Evolutionary conservation across 2,113 vertebrate species (phyloP), one percentile per base, ranked within the genome.

Genomic region (Sminthopsis crassicaudata): DNA sequence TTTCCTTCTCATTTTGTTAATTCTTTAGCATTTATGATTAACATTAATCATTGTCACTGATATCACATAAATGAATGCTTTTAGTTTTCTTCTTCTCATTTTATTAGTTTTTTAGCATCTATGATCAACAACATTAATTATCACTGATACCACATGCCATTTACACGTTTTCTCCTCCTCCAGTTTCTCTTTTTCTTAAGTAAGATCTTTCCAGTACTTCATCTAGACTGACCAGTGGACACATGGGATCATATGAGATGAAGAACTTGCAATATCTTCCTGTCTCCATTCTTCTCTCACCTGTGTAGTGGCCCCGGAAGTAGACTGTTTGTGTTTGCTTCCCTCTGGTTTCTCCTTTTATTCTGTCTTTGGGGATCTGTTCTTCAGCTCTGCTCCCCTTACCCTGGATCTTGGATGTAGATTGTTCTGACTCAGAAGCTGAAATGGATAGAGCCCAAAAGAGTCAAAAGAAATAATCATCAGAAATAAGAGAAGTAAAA

Each of bases 261-360:
- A 89, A 22, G 10, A 46, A 14, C 84, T 1, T 46, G 30, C 12
- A 10, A 46, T 2, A 1, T 1, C 1, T 26, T 11, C 25, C 23
- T 23, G 9, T 1, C 12, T 16, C 55, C 48, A 48, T 91, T 5
- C 30, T 24, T 2, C 55, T 92, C 98, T 97, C 97, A 99, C 99
- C 98, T 97, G 97, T 95, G 89, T 97, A 96, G 3, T 97, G 98
- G 76, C 98, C 98, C 94, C 46, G 97, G 90, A 96, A 93, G 1
- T 90, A 92, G 96, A 95, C 84, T 0, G 46, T 19, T 0, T 94
- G 95, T 0, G 52, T 25, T 9, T 30, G 53, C 4, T 53, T 52
- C 24, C 57, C 7, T 36, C 23, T 90, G 0, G 91, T 76, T 48
- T 0, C 11, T 23, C 25, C 53, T 95, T 46, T 95, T 0, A 0